phyloP scores from a whole-genome alignment of 1,140 invertebrate genomes.

The Pentalonia nigronervosa region DNA sequence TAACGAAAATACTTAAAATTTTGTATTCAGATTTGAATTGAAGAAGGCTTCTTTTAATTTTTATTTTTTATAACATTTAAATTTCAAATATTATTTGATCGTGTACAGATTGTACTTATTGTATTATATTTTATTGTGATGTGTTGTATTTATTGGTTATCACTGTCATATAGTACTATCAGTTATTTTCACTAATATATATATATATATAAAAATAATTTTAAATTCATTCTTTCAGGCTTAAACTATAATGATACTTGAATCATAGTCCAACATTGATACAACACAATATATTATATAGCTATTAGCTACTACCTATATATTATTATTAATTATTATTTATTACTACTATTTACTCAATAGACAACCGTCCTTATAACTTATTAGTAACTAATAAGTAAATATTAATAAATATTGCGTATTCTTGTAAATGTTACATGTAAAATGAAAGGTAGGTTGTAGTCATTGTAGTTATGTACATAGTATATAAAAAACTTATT shows the following conservation, averaged over 20 bases:
- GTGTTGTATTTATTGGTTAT: not conserved
- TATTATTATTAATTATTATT: too few species aligned
- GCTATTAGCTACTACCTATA: not conserved
- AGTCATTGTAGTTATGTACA: not conserved
- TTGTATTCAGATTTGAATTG: not conserved
- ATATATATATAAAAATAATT: too few species aligned
- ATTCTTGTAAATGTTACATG: too few species aligned
- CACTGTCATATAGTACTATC: too few species aligned
- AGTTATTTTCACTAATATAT: too few species aligned
- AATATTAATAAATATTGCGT: too few species aligned
- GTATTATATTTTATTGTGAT: not conserved
- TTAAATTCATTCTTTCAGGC: too few species aligned
- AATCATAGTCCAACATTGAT: too few species aligned
- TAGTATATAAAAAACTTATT: not conserved
- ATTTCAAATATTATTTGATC: not conserved
- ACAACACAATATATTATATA: not conserved
- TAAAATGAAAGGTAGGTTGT: not conserved
- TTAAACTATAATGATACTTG: too few species aligned
- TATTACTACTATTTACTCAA: too few species aligned
- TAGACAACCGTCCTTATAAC: too few species aligned
- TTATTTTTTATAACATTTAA: not conserved
- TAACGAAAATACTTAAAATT: not conserved
- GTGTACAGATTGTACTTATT: not conserved
- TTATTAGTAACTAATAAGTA: too few species aligned
- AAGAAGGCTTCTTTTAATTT: not conserved